A percentile compares a stretch with the other conserved stretches of the same genome.
phyloP scores from a whole-genome alignment of 2,113 vertebrate genomes.

The Rousettus leschenaultii region DNA sequence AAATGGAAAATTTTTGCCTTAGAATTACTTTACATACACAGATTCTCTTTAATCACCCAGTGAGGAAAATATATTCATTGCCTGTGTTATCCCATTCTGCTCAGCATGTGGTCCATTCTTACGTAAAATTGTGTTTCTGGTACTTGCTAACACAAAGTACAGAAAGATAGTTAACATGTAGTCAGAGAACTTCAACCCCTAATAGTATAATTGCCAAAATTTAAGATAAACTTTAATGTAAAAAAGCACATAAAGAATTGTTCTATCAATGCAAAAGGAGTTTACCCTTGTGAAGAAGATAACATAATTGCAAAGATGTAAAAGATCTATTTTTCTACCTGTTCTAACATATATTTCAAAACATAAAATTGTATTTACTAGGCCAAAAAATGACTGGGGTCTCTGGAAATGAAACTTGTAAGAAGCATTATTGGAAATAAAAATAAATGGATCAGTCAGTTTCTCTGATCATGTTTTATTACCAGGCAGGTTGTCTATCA shows the following conservation, averaged over 20 bases:
- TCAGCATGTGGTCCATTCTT: neutral
- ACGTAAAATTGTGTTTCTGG: neutral
- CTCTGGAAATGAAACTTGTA: slow-evolving; percentile 26
- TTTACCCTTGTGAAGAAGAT: neutral
- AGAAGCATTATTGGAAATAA: neutral
- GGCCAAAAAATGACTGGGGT: neutral
- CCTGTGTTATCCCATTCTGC: neutral
- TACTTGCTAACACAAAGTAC: neutral
- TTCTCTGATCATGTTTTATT: neutral
- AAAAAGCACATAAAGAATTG: neutral
- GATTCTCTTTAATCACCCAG: neutral
- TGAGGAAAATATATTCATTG: neutral
- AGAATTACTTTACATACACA: neutral
- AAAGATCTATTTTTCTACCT: neutral
- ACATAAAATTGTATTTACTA: neutral
- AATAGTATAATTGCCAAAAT: neutral
- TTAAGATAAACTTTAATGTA: neutral
- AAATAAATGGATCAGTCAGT: neutral
- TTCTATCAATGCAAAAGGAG: neutral
- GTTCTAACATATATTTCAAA: neutral
- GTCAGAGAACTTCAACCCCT: neutral
- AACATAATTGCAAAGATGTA: neutral
- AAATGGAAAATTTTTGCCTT: neutral
- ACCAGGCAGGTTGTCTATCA: neutral
- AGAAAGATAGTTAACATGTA: neutral